Base-by-base conservation (phyloP, 1,140 invertebrate genomes). In the Mizuhopecten yessoensis region DNA sequence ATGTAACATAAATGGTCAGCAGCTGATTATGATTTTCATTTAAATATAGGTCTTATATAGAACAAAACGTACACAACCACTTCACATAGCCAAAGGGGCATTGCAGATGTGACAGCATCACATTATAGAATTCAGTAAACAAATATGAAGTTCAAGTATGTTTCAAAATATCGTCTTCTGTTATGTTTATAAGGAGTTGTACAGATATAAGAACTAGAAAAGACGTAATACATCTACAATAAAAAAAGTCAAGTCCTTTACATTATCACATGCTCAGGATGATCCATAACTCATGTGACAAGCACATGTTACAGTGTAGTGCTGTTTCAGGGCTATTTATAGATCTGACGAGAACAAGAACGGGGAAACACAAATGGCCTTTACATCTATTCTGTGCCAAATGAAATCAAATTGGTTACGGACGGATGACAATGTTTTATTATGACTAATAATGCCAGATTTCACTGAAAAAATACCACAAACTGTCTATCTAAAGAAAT, bases 381-480 rank as follows among this genome's bases (percentile, higher is more conserved):
- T 75, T 75, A 75, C 23, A 29, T 75, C 57, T 17, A 29, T n/a
- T n/a, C 57, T 75, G 23, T 75, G 57, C 57, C 57, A 75, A 75
- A 75, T 75, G n/a, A 75, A 75, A 75, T 75, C 1, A 75, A 75
- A 75, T 75, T 75, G 57, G 57, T 75, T 75, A 75, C 29, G 57
- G 57, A 75, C 17, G 57, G 17, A 75, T 17, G 57, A 75, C 23
- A 29, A 75, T 29, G 57, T 75, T 75, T 75, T 75, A n/a, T 75
- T 75, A n/a, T 75, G 57, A 75, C 57, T 75, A 75, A 75, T 75
- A 75, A 29, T 75, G 57, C 57, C 57, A 75, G 57, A 75, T 75
- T 75, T 75, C 57, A 75, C 57, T 29, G 57, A 75, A 75, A 75
- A 75, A 75, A 75, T n/a, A 75, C 5, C 57, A 75, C 5, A 75